Base-by-base conservation (phyloP, 1,140 invertebrate species). In the Neodiprion pinetum region DNA sequence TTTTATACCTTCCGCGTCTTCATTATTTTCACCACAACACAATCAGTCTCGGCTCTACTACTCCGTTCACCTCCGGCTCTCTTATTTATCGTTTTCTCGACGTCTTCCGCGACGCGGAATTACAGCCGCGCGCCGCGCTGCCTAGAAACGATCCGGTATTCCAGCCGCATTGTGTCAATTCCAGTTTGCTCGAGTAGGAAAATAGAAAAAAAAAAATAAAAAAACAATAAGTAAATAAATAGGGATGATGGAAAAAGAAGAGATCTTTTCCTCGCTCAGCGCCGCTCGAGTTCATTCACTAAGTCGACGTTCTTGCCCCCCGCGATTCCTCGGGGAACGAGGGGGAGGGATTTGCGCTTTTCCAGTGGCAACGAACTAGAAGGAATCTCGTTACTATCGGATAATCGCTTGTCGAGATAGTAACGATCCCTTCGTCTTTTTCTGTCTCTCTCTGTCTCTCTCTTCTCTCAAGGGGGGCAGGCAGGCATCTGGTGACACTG, bases 111-210 rank as follows among this genome's bases (percentile, higher is more conserved):
- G 67, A 73, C 74, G 47, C 66, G 28, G 69, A 75, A 75, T 72
- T 40, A 40, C 28, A 74, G 72, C 71, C 70, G 21, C 48, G 9
- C 23, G 48, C 28, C 67, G 47, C 9, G 47, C 69, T 78, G 76
- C 69, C 75, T 80, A 80, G 77, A 83, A 82, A 82, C 73, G 80
- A 83, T 83, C 78, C 76, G 69, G 77, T 82, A 84, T 84, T 83
- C 82, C 65, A 73, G 67, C 75, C 53, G 80, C 83, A 84, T 82
- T 83, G 80, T 81, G 74, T 67, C 79, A 79, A 77, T 82, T 82
- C 79, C 81, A 80, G 78, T 81, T 81, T 76, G 69, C 69, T 74
- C 61, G 66, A 77, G 69, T 48, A 4, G 66, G 28, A 74, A 23
- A 28, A n/a, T 50, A 72, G 47, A 14, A 21, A 75, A n/a, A 7